These are phyloP conservation scores for Callinectes sapidus DNA, from an alignment of 2,888 invertebrate species.

Conservation along the genomic window DNA sequence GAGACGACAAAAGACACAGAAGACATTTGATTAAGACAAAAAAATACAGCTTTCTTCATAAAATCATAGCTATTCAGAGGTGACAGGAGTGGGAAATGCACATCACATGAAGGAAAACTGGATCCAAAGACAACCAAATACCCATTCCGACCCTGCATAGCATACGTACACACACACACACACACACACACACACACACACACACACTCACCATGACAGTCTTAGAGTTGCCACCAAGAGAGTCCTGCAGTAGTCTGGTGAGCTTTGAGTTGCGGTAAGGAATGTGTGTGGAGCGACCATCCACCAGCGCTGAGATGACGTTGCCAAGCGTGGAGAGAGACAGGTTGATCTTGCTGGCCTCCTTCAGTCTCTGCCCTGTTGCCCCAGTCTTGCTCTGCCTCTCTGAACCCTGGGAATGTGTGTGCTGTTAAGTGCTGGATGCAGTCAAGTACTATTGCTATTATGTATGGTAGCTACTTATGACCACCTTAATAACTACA, in stretches of 20 bases:
- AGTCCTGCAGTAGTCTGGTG: slow-evolving; percentile 95
- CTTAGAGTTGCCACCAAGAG: slow-evolving; percentile 96
- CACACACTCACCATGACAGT: slow-evolving; percentile 87
- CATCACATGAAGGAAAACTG: no score
- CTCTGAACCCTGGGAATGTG: slow-evolving; percentile 88
- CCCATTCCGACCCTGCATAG: no score
- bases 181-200: slow-evolving; percentile 4
- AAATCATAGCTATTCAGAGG: no score
- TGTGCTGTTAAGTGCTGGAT: background rate
- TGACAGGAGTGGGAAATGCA: no score
- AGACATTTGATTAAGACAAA: no score
- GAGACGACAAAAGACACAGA: no score
- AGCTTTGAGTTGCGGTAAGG: slow-evolving; percentile 99
- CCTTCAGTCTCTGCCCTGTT: slow-evolving; percentile 92
- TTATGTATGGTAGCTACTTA: background rate
- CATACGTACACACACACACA: background rate
- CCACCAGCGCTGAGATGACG: slow-evolving; percentile 98
- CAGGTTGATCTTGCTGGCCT: slow-evolving; percentile 95
- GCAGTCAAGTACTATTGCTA: background rate
- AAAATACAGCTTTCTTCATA: no score
- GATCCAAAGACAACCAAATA: no score
- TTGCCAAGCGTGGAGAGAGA: slow-evolving; percentile 98
- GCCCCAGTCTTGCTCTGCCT: slow-evolving; percentile 98
- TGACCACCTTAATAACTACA: no score
- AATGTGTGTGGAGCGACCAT: slow-evolving; percentile 97